Base-by-base conservation (phyloP, 2,113 vertebrate genomes). In the Ailuropoda melanoleuca region DNA sequence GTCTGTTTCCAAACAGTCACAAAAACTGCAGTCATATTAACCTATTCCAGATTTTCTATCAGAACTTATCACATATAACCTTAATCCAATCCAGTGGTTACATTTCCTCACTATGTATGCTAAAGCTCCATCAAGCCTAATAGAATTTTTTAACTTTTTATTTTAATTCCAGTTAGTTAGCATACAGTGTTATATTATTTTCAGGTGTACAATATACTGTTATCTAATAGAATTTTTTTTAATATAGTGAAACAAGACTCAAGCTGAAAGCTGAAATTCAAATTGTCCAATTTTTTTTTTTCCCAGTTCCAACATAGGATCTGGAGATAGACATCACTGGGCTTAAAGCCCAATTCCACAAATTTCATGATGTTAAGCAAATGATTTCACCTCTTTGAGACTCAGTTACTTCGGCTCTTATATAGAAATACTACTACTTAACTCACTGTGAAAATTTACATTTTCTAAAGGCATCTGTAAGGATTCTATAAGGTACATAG, bases 241-340 rank as follows among this genome's bases (percentile, higher is more conserved):
- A 92, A 89, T 75, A 75, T 29, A 86, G 37, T 89, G 13, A 95
- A 92, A 9, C 4, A 72, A 95, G 12, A 91, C 4, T 62, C 10
- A 70, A 96, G 23, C 24, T 93, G 78, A 97, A 93, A 89, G 3
- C 19, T 68, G 29, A 88, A 31, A 97, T 82, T 24, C 50, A 92
- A 90, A 95, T 68, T 60, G 13, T 11, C 8, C 31, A 19, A 3
- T 50, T 72, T 58, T 64, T 64, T 70, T 64, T 88, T 62, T 84
- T n/a, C n/a, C 18, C 34, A 80, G 24, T 81, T 92, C 50, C 18
- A 62, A 19, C 9, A 75, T 6, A 84, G 24, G 39, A 26, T 75
- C 29, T 88, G 26, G 26, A 96, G 34, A 97, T 24, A 97, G 50
- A 92, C 21, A 90, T 7, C 95, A 29, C 60, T 93, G 26, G 21